phyloP scores from a whole-genome alignment of 2,113 vertebrate genomes.

The Egretta garzetta region DNA sequence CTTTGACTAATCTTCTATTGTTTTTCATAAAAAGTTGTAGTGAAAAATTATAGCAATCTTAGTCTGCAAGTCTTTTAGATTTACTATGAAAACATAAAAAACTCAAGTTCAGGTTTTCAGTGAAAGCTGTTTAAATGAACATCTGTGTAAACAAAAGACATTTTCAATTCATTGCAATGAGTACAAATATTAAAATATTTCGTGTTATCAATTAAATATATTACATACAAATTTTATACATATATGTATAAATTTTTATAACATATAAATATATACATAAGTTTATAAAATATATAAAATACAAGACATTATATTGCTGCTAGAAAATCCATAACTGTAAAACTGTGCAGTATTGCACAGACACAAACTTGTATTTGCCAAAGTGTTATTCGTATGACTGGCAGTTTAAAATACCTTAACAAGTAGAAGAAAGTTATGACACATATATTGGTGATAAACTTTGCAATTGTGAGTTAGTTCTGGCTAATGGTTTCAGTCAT shows the following conservation, averaged over 20 bases:
- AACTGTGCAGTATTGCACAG: neutral
- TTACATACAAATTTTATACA: neutral
- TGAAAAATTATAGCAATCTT: neutral
- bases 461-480: neutral
- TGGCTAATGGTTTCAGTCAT: neutral
- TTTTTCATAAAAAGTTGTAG: neutral
- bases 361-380: neutral
- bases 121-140: neutral
- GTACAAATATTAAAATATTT: too few relatives aligned
- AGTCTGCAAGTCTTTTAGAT: neutral
- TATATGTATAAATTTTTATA: neutral
- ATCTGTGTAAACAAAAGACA: neutral
- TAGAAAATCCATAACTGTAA: neutral
- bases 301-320: neutral
- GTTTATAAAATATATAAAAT: neutral
- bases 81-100: neutral
- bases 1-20: neutral
- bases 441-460: neutral
- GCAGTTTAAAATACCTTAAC: neutral
- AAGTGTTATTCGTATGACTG: neutral
- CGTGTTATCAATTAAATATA: too few relatives aligned
- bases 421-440: neutral
- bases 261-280: neutral
- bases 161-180: neutral
- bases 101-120: neutral